A percentile compares a stretch with the other conserved stretches of the same genome.
phyloP scores from a whole-genome alignment of 2,797 vertebrate genomes.

The Balearica regulorum region DNA sequence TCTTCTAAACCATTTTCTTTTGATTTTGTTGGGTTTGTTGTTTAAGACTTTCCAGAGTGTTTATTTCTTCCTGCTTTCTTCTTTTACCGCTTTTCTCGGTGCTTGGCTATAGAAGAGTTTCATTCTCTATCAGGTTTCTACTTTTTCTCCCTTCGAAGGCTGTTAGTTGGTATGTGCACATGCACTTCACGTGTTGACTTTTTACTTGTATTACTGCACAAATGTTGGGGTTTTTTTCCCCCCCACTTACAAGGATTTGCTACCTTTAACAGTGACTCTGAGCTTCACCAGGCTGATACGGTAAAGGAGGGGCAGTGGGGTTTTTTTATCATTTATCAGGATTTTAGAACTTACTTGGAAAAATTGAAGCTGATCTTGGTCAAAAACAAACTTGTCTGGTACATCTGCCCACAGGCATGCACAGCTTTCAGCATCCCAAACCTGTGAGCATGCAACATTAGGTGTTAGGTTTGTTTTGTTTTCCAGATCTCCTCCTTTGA shows the following conservation, averaged over 20 bases:
- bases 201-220: neutral
- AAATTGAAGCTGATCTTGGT: neutral
- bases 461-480: neutral
- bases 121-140: neutral
- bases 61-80: neutral
- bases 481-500: neutral
- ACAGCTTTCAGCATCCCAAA: neutral
- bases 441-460: neutral
- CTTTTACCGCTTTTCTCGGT: neutral
- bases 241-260: neutral
- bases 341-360: neutral
- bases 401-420: neutral
- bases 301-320: neutral
- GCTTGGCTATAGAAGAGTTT: neutral
- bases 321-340: neutral
- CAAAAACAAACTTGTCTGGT: neutral
- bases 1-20: conserved; percentile 73
- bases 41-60: neutral
- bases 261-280: neutral
- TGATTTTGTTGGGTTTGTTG: conserved; percentile 48
- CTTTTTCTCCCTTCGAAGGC: neutral
- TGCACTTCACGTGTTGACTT: neutral
- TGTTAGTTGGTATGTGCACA: neutral
- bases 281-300: neutral
- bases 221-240: neutral